Evolutionary conservation across 2,888 invertebrate species (phyloP).

Genomic region (Drosophila putrida): DNA sequence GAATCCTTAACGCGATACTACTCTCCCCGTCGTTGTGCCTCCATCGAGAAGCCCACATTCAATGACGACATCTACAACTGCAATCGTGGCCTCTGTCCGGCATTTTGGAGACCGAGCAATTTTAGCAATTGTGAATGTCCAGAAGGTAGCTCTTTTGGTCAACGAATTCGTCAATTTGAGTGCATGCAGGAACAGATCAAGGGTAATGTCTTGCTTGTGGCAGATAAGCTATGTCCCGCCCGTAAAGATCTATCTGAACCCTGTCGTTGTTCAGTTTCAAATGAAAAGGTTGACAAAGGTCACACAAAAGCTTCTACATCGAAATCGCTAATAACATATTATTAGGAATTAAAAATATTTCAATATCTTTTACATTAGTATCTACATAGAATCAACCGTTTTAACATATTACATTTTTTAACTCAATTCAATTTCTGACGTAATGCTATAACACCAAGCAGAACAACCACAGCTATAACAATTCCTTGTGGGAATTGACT

Average conservation of each 20-base stretch:
- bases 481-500: slow-evolving; percentile 37
- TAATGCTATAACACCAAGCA: slow-evolving; percentile 40
- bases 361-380: neutral
- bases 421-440: slow-evolving; percentile 16
- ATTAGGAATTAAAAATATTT: neutral
- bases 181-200: slow-evolving; percentile 87
- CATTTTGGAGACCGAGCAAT: slow-evolving; percentile 91
- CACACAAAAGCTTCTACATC: neutral
- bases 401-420: neutral
- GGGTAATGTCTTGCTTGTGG: slow-evolving; percentile 85
- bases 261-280: slow-evolving; percentile 82
- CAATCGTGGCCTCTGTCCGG: slow-evolving; percentile 91
- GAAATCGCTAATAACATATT: neutral
- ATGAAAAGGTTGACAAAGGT: neutral
- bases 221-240: slow-evolving; percentile 87
- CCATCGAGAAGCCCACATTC: slow-evolving; percentile 87
- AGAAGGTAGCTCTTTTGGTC: slow-evolving; percentile 86
- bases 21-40: slow-evolving; percentile 89
- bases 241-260: slow-evolving; percentile 84
- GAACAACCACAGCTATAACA: slow-evolving; percentile 29
- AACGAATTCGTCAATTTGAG: slow-evolving; percentile 89
- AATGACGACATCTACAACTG: slow-evolving; percentile 88
- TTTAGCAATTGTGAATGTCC: slow-evolving; percentile 94
- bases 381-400: too few species aligned
- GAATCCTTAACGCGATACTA: slow-evolving; percentile 89